Evolutionary conservation across 2,888 invertebrate genomes (phyloP), one percentile per base, ranked within the genome.

Genomic region (Ophion obscuratus): DNA sequence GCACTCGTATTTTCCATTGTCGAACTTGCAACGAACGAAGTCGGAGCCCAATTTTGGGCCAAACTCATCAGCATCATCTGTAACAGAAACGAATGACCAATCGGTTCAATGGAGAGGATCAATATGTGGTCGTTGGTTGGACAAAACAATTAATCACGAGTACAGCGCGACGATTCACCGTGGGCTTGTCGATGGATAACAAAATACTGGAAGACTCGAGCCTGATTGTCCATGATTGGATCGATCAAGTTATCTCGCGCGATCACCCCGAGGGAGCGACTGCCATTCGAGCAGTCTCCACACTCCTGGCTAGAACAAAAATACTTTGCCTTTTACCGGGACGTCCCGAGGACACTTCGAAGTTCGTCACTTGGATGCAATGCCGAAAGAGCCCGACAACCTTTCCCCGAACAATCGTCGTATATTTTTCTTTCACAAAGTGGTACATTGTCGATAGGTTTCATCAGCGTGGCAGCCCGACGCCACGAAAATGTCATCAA

Each of bases 1-100:
- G 44, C 91, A 91, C 47, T 86, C 85, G 61, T 89, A 89, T n/a
- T 81, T 88, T 76, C 89, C 88, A 59, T 59, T 73, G 24, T 36
- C 44, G 40, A 5, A 3, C 53, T 79, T 74, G 70, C 61, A 73
- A 62, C 75, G 67, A 71, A 68, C n/a, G 68, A 78, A 78, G 36
- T 74, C 61, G 11, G 24, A 66, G 11, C 11, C 74, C 24, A 62
- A 53, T 14, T 53, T 53, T 2, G 53, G 53, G 14, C 17, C 53
- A 17, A 53, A 17, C 53, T 53, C 53, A 5, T 53, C 17, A 14
- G 53, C 17, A 4, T 53, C 17, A 17, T 53, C 53, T 53, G 53
- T 3, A 53, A 53, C 53, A 53, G 17, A 53, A 53, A 53, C 5
- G 17, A 14, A 53, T 53, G 17, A 53, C 5, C 53, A 17, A 53